Conservation (phyloP, 2,888 invertebrate species). For the Drosophila mayaguana region DNA sequence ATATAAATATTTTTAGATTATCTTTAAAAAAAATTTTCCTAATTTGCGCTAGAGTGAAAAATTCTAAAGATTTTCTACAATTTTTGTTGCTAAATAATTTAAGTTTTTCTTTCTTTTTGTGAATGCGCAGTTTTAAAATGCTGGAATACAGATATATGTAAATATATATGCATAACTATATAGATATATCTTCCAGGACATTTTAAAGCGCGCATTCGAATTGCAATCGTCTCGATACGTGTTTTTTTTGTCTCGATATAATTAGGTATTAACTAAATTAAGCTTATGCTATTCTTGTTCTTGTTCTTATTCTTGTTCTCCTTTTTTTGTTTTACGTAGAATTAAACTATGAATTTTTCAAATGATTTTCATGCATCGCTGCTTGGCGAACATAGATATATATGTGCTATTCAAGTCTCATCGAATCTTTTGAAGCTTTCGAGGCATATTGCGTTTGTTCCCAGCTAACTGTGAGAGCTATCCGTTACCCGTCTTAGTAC, state of each 20-base stretch:
- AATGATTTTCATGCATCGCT: conserved; percentile 62
- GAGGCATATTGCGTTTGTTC: conserved; percentile 80
- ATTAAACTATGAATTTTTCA: conserved; percentile 64
- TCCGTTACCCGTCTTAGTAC: conserved; percentile 70
- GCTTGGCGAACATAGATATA: conserved; percentile 54
- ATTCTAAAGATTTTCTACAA: conserved; percentile 45
- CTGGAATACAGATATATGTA: conserved; percentile 46
- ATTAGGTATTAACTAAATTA: conserved; percentile 51
- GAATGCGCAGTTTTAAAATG: conserved; percentile 83
- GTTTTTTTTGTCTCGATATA: conserved; percentile 16
- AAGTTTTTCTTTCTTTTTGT: background rate
- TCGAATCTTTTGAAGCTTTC: conserved; percentile 80
- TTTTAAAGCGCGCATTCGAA: conserved; percentile 81
- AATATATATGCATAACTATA: background rate
- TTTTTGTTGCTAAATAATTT: conserved; percentile 17
- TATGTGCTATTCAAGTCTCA: conserved; percentile 74
- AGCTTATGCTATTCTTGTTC: conserved; percentile 30
- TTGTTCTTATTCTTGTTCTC: no score
- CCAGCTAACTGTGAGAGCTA: conserved; percentile 74
- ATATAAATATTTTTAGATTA: conserved; percentile 1
- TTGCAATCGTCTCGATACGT: conserved; percentile 13
- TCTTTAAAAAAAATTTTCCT: conserved; percentile 50
- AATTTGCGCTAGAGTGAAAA: conserved; percentile 56
- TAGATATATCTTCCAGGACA: conserved; percentile 55
- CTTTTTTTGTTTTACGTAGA: conserved; percentile 22